Percentiles rank a stretch among this genome's conserved stretches.
phyloP scores from a whole-genome alignment of 1,140 invertebrate species.

The Calephelis nemesis region DNA sequence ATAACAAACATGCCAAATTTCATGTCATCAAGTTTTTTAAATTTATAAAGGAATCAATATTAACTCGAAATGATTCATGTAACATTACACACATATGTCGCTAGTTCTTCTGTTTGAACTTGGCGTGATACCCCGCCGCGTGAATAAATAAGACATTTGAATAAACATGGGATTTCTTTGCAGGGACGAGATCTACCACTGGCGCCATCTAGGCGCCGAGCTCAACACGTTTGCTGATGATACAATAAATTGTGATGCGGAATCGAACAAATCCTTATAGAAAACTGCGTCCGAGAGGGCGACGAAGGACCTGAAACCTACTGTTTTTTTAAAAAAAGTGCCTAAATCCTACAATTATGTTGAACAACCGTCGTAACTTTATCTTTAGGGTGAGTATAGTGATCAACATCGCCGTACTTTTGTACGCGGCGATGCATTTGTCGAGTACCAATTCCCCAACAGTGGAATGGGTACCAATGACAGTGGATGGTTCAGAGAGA shows the following conservation, averaged over 20 bases:
- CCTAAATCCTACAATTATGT: slow-evolving; percentile 64
- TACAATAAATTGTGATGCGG: slow-evolving; percentile 76
- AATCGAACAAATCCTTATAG: slow-evolving; percentile 65
- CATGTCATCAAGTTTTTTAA: too few relatives aligned
- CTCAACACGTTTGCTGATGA: slow-evolving; percentile 64
- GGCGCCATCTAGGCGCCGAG: slow-evolving; percentile 57
- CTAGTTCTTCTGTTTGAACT: too few relatives aligned
- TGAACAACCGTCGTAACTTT: slow-evolving; percentile 83
- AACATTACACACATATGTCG: too few relatives aligned
- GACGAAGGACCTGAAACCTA: slow-evolving; percentile 64
- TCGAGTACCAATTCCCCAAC: slow-evolving; percentile 50
- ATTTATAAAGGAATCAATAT: too few relatives aligned
- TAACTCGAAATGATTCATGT: too few relatives aligned
- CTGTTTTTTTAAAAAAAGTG: slow-evolving; percentile 64
- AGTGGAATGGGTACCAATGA: slow-evolving; percentile 58
- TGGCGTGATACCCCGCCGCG: too few relatives aligned
- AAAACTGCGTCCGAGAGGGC: slow-evolving; percentile 76
- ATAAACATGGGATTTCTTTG: slow-evolving; percentile 35
- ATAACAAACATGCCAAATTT: too few relatives aligned
- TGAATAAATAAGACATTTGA: slow-evolving; percentile 5
- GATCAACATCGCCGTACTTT: slow-evolving; percentile 84
- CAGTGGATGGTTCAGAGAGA: slow-evolving; percentile 53
- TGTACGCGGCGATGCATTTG: slow-evolving; percentile 80
- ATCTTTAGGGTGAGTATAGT: slow-evolving; percentile 86
- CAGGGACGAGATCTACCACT: slow-evolving; percentile 46